These are phyloP conservation scores for Craseonycteris thonglongyai DNA, from an alignment of 2,113 vertebrate genomes.

Conservation along the genomic window DNA sequence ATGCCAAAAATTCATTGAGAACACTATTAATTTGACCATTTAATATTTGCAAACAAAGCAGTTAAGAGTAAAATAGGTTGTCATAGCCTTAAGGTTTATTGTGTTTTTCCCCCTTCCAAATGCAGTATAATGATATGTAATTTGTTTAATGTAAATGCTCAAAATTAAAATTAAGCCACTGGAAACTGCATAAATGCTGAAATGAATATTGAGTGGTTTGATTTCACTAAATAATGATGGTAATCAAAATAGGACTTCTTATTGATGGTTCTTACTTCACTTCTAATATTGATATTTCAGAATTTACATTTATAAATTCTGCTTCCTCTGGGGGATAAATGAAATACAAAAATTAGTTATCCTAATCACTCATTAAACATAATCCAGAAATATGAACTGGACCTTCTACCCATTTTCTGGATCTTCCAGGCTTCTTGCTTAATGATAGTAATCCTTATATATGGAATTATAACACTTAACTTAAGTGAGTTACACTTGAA, in stretches of 20 bases:
- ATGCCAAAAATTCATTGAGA: constrained; percentile 37
- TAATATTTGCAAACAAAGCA: constrained; percentile 65
- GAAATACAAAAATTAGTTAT: background rate
- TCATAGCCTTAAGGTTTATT: constrained; percentile 57
- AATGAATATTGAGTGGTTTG: constrained; percentile 49
- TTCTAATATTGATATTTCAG: background rate
- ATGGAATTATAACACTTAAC: background rate
- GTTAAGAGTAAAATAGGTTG: constrained; percentile 51
- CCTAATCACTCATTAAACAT: background rate
- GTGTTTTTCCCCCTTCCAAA: background rate
- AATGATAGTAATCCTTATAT: background rate
- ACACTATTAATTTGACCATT: constrained; percentile 51
- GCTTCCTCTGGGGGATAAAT: background rate
- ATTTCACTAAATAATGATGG: constrained; percentile 57
- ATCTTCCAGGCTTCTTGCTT: background rate
- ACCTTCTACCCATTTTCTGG: background rate
- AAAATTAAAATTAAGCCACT: constrained; percentile 55
- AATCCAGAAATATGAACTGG: background rate
- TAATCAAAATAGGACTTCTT: constrained; percentile 22
- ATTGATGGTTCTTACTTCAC: background rate
- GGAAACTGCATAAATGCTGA: constrained; percentile 45
- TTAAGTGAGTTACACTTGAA: background rate
- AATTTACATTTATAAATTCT: constrained; percentile 32
- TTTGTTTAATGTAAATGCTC: constrained; percentile 65
- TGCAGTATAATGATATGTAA: constrained; percentile 43